Conservation (phyloP, 2,888 invertebrate genomes). For the Meandrusa payeni region DNA sequence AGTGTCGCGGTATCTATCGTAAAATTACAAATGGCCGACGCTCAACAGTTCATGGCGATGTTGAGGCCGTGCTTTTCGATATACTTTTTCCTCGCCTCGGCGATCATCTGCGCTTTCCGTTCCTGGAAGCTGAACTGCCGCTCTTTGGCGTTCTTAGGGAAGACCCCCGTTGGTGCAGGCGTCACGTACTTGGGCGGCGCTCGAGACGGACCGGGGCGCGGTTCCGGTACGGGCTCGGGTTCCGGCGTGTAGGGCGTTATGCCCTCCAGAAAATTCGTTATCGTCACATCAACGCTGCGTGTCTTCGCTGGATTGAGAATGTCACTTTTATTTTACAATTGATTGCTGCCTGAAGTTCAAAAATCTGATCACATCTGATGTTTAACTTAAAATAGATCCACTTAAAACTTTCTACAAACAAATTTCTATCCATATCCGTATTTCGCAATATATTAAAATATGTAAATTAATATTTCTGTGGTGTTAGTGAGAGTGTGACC, state of each 20-base stretch:
- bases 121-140: constrained; percentile 89
- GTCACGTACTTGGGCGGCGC: constrained; percentile 47
- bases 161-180: constrained; percentile 58
- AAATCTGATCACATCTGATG: no score
- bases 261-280: constrained; percentile 90
- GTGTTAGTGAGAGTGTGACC: no score
- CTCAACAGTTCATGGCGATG: constrained; percentile 43
- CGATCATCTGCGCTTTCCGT: constrained; percentile 88
- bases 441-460: no score
- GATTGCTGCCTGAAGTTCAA: no score
- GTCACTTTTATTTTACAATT: no score
- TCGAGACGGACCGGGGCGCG: constrained; percentile 31
- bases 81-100: constrained; percentile 87
- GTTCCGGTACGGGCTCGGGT: constrained; percentile 28
- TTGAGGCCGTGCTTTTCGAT: constrained; percentile 87
- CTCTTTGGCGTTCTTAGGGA: constrained; percentile 81
- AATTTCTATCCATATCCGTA: no score
- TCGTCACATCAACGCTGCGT: constrained; percentile 88
- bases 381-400: no score
- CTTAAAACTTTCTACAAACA: no score
- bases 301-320: constrained; percentile 86
- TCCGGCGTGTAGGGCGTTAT: constrained; percentile 81
- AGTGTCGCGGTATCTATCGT: constrained; percentile 1
- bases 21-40: constrained; percentile 2
- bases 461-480: no score